Evolutionary conservation across 2,113 vertebrate species (phyloP).

Genomic region (Gnathonemus longibarbis): DNA sequence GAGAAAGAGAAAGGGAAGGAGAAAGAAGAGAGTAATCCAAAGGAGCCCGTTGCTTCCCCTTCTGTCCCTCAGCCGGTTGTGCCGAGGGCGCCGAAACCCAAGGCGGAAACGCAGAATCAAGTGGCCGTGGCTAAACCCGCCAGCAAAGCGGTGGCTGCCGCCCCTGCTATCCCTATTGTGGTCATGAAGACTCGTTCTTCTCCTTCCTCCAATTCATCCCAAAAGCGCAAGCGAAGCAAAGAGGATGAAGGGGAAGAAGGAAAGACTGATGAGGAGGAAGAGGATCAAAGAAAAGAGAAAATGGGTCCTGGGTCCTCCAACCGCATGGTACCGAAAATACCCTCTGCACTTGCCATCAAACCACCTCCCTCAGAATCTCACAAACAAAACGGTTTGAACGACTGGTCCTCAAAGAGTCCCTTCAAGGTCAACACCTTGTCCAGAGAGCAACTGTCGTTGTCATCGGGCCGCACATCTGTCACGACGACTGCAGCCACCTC

Average conservation of each 20-base stretch:
- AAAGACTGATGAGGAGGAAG: conserved; percentile 53
- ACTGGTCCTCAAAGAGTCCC: conserved; percentile 58
- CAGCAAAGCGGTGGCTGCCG: conserved; percentile 40
- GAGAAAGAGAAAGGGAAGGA: conserved; percentile 54
- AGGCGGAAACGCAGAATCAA: conserved; percentile 52
- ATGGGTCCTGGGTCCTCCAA: conserved; percentile 44
- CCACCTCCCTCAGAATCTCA: conserved; percentile 43
- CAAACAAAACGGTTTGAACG: conserved; percentile 64
- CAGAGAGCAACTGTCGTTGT: conserved; percentile 61
- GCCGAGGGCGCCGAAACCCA: conserved; percentile 49
- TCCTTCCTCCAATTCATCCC: conserved; percentile 37
- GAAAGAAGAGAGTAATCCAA: conserved; percentile 53
- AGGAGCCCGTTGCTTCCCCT: conserved; percentile 42
- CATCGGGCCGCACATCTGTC: conserved; percentile 37
- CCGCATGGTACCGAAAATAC: conserved; percentile 60
- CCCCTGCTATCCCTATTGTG: conserved; percentile 39
- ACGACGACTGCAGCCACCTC: not conserved
- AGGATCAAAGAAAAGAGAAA: conserved; percentile 32
- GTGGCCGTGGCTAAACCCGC: conserved; percentile 56
- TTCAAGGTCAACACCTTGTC: conserved; percentile 67
- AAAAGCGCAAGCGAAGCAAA: conserved; percentile 42
- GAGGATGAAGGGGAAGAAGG: conserved; percentile 49
- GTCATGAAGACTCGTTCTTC: conserved; percentile 50
- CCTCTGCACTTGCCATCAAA: conserved; percentile 52
- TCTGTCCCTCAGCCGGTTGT: conserved; percentile 38